Conservation (phyloP, 2,797 vertebrate genomes). For the Orientallactaga sibirica region DNA sequence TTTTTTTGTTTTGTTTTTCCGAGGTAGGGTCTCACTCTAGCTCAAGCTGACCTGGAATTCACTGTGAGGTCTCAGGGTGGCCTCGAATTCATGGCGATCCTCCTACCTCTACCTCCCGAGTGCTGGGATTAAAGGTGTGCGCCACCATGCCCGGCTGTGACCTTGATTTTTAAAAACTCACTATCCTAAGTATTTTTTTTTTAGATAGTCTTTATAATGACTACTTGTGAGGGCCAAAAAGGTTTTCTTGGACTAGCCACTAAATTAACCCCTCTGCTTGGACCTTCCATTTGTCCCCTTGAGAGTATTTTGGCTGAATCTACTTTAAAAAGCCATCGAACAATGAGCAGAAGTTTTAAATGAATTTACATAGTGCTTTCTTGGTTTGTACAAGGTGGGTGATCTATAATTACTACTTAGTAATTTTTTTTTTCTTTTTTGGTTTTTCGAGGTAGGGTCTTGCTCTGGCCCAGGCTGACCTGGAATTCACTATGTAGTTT, state of each 20-base stretch:
- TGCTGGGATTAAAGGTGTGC: too few species aligned
- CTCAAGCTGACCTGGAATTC: too few species aligned
- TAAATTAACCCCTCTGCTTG: conserved; percentile 9
- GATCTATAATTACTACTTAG: background rate
- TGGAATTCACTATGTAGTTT: too few species aligned
- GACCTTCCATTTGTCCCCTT: conserved; percentile 7
- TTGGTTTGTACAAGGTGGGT: background rate
- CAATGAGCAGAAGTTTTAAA: conserved; percentile 16
- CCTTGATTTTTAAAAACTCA: conserved; percentile 31
- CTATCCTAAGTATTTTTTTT: conserved; percentile 52
- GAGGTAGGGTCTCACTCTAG: too few species aligned
- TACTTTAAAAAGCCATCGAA: conserved; percentile 31
- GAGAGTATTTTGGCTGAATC: conserved; percentile 19
- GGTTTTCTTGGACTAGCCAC: background rate
- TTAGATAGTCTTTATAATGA: conserved; percentile 10
- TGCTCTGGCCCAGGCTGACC: too few species aligned
- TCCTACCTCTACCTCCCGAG: too few species aligned
- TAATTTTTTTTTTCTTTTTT: too few species aligned
- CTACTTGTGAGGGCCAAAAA: conserved; percentile 54
- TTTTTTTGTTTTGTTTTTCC: too few species aligned
- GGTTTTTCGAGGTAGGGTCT: too few species aligned
- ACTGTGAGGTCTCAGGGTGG: too few species aligned
- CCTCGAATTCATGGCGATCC: too few species aligned
- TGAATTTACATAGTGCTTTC: background rate
- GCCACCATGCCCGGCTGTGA: background rate